A percentile compares a stretch with the other conserved stretches of the same genome.
Conservation (phyloP, 1,140 invertebrate species). For the Oryctes rhinoceros region DNA sequence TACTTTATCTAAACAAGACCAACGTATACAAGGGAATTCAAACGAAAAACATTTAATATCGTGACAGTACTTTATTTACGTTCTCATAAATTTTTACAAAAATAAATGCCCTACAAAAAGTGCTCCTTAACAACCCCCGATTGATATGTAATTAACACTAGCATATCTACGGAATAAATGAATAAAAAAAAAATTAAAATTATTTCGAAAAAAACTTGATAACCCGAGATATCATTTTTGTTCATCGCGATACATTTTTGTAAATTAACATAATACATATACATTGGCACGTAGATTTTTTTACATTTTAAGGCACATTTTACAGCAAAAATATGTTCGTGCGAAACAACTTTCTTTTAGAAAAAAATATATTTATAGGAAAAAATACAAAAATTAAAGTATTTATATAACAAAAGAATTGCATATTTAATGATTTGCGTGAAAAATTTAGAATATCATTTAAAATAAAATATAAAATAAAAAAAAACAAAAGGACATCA, state of each 20-base stretch:
- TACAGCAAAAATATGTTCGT: too few species aligned
- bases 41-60: too few species aligned
- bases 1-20: too few species aligned
- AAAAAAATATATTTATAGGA: neutral
- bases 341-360: neutral
- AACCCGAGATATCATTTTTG: neutral
- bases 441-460: too few species aligned
- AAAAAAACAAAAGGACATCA: too few species aligned
- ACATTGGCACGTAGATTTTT: neutral
- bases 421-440: too few species aligned
- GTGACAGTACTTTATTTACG: too few species aligned
- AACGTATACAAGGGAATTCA: too few species aligned
- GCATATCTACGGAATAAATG: neutral
- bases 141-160: too few species aligned
- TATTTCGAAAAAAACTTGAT: neutral
- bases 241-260: neutral
- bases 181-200: neutral
- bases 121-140: neutral
- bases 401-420: too few species aligned
- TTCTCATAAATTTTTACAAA: neutral
- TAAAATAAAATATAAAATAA: too few species aligned
- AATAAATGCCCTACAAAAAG: conserved; percentile 31
- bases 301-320: conserved; percentile 5
- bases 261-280: too few species aligned
- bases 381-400: neutral